phyloP scores from a whole-genome alignment of 2,797 vertebrate genomes.

The Lerista edwardsae region DNA sequence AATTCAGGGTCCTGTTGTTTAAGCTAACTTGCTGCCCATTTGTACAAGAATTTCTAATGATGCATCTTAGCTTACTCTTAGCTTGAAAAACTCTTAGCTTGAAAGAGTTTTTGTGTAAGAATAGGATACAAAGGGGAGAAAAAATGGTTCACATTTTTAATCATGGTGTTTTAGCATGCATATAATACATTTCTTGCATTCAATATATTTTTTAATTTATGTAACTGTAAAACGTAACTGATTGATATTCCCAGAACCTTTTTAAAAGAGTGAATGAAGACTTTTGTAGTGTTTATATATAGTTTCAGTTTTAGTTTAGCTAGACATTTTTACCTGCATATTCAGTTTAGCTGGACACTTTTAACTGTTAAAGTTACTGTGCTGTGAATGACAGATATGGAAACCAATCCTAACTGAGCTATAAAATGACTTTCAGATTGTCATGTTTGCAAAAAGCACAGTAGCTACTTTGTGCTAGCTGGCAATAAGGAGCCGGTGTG shows the following conservation, averaged over 20 bases:
- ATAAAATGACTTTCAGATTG: neutral
- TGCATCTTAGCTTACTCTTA: neutral
- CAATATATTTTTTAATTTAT: neutral
- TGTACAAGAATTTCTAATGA: neutral
- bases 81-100: too few species aligned
- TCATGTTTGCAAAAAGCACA: neutral
- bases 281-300: neutral
- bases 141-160: conserved; percentile 17
- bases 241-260: conserved; percentile 6
- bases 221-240: neutral
- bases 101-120: conserved; percentile 15
- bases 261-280: neutral
- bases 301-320: neutral
- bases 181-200: conserved; percentile 10
- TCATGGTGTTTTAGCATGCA: neutral
- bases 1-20: neutral
- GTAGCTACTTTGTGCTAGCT: neutral
- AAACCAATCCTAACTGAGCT: neutral
- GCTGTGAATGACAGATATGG: neutral
- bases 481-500: neutral
- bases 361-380: conserved; percentile 1
- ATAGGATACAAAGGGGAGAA: neutral
- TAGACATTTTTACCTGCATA: neutral
- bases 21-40: neutral
- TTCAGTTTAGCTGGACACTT: neutral